A percentile compares a stretch with the other conserved stretches of the same genome.
Evolutionary conservation across 2,888 invertebrate genomes (phyloP).

Genomic region (Phrixothrix hirtus): DNA sequence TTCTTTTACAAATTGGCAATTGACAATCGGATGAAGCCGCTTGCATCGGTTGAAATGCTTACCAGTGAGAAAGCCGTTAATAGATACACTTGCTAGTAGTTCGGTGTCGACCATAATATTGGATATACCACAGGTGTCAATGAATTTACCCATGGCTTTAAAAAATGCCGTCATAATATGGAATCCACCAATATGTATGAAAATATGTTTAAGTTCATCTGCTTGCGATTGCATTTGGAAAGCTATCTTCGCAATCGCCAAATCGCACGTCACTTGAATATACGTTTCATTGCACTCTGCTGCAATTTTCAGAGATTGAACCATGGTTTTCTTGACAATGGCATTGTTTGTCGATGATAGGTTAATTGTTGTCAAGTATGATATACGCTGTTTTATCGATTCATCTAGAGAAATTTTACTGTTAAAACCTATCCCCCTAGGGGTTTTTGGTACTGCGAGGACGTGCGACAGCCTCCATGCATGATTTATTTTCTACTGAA

Average conservation of each 20-base stretch:
- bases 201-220: neutral
- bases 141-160: neutral
- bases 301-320: neutral
- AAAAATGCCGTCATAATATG: neutral
- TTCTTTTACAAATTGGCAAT: neutral
- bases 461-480: neutral
- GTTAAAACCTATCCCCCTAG: neutral
- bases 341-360: neutral
- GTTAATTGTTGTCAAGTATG: slow-evolving; percentile 1
- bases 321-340: neutral
- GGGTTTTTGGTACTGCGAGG: neutral
- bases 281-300: no score
- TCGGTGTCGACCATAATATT: neutral
- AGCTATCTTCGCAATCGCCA: neutral
- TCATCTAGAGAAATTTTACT: neutral
- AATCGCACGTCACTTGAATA: no score
- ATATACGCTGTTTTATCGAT: neutral
- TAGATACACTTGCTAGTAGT: neutral
- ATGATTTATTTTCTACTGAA: no score
- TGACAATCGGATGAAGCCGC: no score
- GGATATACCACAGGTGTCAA: neutral
- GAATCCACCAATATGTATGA: neutral
- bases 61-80: no score
- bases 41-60: no score
- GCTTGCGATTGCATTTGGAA: neutral